Conservation (phyloP, 2,113 vertebrate species). For the Excalfactoria chinensis region DNA sequence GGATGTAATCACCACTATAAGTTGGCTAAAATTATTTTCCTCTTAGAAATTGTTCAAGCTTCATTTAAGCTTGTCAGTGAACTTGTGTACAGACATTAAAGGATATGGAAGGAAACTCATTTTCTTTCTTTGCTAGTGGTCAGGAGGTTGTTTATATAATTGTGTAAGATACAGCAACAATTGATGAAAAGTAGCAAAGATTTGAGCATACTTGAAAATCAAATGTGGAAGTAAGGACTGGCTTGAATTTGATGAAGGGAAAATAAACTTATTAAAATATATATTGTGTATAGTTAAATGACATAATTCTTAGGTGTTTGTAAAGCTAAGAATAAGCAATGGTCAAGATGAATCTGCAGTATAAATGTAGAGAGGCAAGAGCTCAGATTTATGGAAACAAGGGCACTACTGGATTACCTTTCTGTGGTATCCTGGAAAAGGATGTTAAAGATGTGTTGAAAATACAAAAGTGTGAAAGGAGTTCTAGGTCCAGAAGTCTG, state of each 20-base stretch:
- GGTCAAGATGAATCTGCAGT: not conserved
- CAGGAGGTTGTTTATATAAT: not conserved
- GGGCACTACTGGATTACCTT: not conserved
- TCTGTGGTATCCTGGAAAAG: not conserved
- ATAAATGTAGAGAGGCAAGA: not conserved
- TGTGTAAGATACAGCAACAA: not conserved
- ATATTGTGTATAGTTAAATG: not conserved
- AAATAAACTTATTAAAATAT: not conserved
- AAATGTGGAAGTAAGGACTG: not conserved
- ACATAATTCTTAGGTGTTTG: not conserved
- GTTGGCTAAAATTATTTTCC: not conserved
- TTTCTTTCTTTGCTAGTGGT: not conserved
- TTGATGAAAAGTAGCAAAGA: not conserved
- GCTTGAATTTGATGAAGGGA: not conserved
- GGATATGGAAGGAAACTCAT: fast-evolving
- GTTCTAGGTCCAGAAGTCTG: not conserved
- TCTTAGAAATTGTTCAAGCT: not conserved
- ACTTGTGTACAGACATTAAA: not conserved
- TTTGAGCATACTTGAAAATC: not conserved
- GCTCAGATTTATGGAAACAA: not conserved
- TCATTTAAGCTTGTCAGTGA: not conserved
- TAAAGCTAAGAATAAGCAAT: not conserved
- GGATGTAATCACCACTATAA: not conserved
- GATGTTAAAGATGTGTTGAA: not conserved
- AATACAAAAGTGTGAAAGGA: not conserved